These are phyloP conservation scores for Poicephalus meyeri DNA, from an alignment of 2,113 vertebrate species.

Conservation along the genomic window DNA sequence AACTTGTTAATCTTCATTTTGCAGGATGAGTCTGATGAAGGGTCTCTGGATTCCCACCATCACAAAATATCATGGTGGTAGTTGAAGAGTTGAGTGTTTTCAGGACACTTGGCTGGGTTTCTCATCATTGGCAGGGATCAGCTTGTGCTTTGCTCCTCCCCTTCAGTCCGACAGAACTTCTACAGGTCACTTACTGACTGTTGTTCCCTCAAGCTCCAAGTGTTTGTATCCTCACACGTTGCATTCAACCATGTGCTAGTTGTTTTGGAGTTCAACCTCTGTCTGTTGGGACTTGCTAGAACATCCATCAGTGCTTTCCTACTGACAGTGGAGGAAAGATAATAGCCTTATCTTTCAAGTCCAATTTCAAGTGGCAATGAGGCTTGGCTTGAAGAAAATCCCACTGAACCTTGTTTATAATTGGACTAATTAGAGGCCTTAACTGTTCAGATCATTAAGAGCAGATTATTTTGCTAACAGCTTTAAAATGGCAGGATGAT, in stretches of 20 bases:
- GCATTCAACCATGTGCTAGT: not conserved
- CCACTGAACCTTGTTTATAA: not conserved
- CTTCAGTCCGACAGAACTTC: not conserved
- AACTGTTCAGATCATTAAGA: not conserved
- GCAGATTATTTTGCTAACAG: not conserved
- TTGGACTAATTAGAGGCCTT: not conserved
- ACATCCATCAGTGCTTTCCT: not conserved
- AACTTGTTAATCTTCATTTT: not conserved
- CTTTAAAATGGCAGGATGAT: not conserved
- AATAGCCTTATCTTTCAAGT: not conserved
- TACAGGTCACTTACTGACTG: not conserved
- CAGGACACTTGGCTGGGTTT: not conserved
- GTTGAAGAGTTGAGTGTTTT: not conserved
- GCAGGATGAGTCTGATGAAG: not conserved
- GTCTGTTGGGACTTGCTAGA: not conserved
- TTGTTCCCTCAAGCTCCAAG: not conserved
- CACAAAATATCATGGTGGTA: not conserved
- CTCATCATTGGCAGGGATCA: not conserved
- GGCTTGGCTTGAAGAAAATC: conserved; percentile 28
- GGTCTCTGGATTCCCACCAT: not conserved
- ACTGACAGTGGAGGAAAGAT: not conserved
- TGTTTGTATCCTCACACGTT: not conserved
- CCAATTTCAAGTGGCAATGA: conserved; percentile 27
- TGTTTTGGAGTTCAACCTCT: not conserved
- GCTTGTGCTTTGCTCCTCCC: not conserved